Evolutionary conservation across 2,113 vertebrate genomes (phyloP).

Genomic region (Daphoenositta chrysoptera): DNA sequence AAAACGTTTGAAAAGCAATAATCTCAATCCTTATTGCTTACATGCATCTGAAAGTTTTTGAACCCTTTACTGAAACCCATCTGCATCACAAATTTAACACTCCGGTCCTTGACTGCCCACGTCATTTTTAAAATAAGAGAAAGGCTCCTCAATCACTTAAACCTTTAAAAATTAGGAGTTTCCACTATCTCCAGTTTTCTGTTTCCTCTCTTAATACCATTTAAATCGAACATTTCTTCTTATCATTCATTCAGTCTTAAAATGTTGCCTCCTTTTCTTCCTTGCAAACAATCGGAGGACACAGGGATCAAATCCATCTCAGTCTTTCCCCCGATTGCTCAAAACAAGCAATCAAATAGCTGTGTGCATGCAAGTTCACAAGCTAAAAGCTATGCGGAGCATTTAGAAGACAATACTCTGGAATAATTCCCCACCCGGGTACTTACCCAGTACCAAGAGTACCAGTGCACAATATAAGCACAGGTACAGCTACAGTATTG

Average conservation of each 20-base stretch:
- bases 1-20: neutral
- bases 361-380: neutral
- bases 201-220: neutral
- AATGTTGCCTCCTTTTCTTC: neutral
- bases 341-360: neutral
- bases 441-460: neutral
- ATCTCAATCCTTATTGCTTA: neutral
- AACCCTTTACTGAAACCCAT: neutral
- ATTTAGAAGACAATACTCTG: neutral
- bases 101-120: neutral
- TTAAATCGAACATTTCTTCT: neutral
- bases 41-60: neutral
- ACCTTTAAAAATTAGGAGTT: neutral
- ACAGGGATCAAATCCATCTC: neutral
- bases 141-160: neutral
- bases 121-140: neutral
- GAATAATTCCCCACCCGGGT: neutral
- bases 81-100: neutral
- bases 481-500: neutral
- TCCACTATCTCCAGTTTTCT: neutral
- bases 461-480: fast-evolving
- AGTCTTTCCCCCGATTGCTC: neutral
- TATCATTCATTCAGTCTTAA: neutral
- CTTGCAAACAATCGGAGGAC: neutral
- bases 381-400: neutral